A percentile compares a stretch with the other conserved stretches of the same genome.
Conservation (phyloP, 1,140 invertebrate species). For the silkworm (Bombyx mori) region DNA sequence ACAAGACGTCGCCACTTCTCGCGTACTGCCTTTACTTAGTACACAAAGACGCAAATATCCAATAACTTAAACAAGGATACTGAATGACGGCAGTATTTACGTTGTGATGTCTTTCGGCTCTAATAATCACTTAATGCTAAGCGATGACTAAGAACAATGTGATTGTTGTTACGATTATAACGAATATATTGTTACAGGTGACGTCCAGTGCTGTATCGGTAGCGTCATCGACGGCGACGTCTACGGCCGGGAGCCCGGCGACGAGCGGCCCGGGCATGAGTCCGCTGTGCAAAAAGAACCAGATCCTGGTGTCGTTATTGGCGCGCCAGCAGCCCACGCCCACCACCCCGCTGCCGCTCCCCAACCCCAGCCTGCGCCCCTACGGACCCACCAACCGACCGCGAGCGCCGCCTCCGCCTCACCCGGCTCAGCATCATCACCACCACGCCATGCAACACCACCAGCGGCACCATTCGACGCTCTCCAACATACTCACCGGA, state of each 20-base stretch:
- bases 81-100: too few relatives aligned
- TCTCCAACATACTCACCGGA: conserved; percentile 48
- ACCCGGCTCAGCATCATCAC: conserved; percentile 17
- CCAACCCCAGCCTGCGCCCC: conserved; percentile 45
- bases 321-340: conserved; percentile 83
- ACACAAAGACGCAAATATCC: too few relatives aligned
- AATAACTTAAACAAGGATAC: too few relatives aligned
- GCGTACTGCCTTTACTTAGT: too few relatives aligned
- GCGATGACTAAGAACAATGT: too few relatives aligned
- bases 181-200: conserved; percentile 27
- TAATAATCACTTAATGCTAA: too few relatives aligned
- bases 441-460: conserved; percentile 23
- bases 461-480: conserved; percentile 29
- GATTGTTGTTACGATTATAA: too few relatives aligned
- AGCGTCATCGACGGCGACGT: conserved; percentile 30
- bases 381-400: conserved; percentile 34
- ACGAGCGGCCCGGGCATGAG: conserved; percentile 72
- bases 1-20: too few relatives aligned
- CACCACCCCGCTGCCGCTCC: conserved; percentile 64
- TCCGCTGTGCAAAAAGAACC: conserved; percentile 85
- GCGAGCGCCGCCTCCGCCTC: conserved; percentile 16
- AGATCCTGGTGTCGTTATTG: conserved; percentile 87
- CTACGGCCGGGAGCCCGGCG: conserved; percentile 31
- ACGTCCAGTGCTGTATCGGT: conserved; percentile 42
- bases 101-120: too few relatives aligned